Base-by-base conservation (phyloP, 2,113 vertebrate species). In the Fukomys damarensis region DNA sequence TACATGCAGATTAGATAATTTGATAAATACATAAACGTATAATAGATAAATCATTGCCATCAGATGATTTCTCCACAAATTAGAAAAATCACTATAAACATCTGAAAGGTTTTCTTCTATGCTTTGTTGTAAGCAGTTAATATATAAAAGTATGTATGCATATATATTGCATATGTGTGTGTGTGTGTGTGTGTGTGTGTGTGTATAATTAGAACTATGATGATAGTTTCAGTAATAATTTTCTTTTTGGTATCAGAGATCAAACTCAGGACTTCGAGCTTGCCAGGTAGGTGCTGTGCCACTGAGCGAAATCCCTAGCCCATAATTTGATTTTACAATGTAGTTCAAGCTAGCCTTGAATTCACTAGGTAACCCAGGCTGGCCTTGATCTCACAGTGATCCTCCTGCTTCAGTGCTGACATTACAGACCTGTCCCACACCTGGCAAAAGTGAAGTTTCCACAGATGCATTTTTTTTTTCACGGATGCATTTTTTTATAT, bases 11-110 rank as follows among this genome's bases (percentile, higher is more conserved):
- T 79, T 86, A 91, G 7, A 41, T 74, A 88, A 82, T 94, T 88
- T 66, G 28, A 87, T 49, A 96, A 95, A 89, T 54, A 90, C 0
- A 58, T 32, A 89, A 97, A 82, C 91, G 12, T 80, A 93, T 92
- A 81, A 84, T 38, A 85, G 1, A 95, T 58, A 86, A 66, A 86
- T 65, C 16, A 88, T 17, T 95, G 54, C 38, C 76, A 95, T 72
- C 30, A 92, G 59, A 32, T 95, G 59, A 32, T 95, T 82, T 24
- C 68, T 43, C 32, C 43, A 86, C 61, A 93, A 85, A 89, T 46
- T 79, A 32, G 41, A 35, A 26, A 16, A 52, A 63, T 14, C 66
- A n/a, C 49, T 41, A 86, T 66, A 82, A 63, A 86, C 63, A 84
- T 80, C 54, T 86, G 59, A 43, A 86, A 80, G 22, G 16, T 79